Conservation (phyloP, 2,888 invertebrate genomes). For the Amaurobius ferox region DNA sequence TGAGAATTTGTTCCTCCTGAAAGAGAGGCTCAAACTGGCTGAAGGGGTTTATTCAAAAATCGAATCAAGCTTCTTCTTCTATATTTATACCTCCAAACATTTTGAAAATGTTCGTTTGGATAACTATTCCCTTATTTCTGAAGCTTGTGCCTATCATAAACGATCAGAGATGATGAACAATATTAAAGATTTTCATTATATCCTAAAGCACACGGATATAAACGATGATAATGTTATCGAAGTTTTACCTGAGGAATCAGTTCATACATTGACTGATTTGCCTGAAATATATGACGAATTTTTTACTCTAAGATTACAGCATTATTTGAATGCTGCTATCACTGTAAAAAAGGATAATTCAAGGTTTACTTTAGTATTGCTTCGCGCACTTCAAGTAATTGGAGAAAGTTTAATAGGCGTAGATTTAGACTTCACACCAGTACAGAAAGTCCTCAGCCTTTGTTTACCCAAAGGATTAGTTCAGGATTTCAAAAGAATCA, state of each 20-base stretch:
- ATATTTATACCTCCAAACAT: not conserved
- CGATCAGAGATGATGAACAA: not conserved
- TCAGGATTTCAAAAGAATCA: conserved; percentile 7
- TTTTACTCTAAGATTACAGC: conserved; percentile 13
- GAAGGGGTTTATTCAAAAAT: not conserved
- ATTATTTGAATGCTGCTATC: conserved; percentile 23
- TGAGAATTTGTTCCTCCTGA: not conserved
- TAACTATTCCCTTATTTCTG: not conserved
- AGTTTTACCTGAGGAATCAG: not conserved
- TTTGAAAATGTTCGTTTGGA: not conserved
- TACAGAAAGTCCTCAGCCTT: conserved; percentile 19
- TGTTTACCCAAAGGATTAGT: conserved; percentile 13
- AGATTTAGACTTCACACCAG: conserved; percentile 22
- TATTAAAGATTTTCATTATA: not conserved
- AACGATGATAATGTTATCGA: not conserved
- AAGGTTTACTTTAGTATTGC: no score
- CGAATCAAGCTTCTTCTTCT: not conserved
- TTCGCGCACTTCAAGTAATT: conserved; percentile 14
- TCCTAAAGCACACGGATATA: not conserved
- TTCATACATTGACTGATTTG: conserved; percentile 21
- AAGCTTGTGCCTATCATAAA: not conserved
- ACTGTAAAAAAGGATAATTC: no score
- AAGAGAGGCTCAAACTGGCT: not conserved
- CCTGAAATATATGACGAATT: conserved; percentile 41
- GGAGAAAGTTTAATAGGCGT: conserved; percentile 38